Percentiles rank a stretch among this genome's conserved stretches.
Evolutionary conservation across 2,888 invertebrate species (phyloP).

Genomic region (Pseudoips prasinana): DNA sequence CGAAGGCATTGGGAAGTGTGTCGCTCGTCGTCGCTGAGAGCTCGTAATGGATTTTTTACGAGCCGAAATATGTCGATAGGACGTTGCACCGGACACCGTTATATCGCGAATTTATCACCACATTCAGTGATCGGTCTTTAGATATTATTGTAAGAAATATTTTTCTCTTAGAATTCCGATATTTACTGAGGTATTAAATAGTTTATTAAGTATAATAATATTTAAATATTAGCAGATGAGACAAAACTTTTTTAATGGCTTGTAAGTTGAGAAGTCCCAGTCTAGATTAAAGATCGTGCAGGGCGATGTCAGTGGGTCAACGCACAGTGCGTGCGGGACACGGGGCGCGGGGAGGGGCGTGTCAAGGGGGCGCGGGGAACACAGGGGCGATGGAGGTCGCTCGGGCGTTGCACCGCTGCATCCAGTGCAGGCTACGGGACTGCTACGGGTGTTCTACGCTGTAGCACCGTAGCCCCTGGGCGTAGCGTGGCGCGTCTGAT

Average conservation of each 20-base stretch:
- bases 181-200: too few relatives aligned
- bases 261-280: slow-evolving; percentile 50
- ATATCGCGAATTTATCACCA: slow-evolving; percentile 14
- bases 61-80: slow-evolving; percentile 28
- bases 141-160: too few relatives aligned
- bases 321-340: slow-evolving; percentile 73
- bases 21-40: slow-evolving; percentile 1
- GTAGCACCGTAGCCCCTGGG: slow-evolving; percentile 48
- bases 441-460: slow-evolving; percentile 37
- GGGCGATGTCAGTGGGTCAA: slow-evolving; percentile 78
- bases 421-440: slow-evolving; percentile 62
- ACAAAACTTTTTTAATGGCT: slow-evolving; percentile 34
- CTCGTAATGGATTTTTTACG: slow-evolving; percentile 42
- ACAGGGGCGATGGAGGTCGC: slow-evolving; percentile 38
- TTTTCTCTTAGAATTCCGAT: too few relatives aligned
- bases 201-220: too few relatives aligned
- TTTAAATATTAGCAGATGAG: slow-evolving; percentile 2
- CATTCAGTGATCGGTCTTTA: background rate
- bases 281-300: slow-evolving; percentile 78
- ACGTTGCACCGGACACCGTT: slow-evolving; percentile 33
- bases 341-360: slow-evolving; percentile 39
- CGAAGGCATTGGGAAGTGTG: slow-evolving; percentile 1
- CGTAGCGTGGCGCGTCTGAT: slow-evolving; percentile 23
- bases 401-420: slow-evolving; percentile 75
- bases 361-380: slow-evolving; percentile 17